Evolutionary conservation across 2,113 vertebrate genomes (phyloP).

Genomic region (Dolichotis patagonum): DNA sequence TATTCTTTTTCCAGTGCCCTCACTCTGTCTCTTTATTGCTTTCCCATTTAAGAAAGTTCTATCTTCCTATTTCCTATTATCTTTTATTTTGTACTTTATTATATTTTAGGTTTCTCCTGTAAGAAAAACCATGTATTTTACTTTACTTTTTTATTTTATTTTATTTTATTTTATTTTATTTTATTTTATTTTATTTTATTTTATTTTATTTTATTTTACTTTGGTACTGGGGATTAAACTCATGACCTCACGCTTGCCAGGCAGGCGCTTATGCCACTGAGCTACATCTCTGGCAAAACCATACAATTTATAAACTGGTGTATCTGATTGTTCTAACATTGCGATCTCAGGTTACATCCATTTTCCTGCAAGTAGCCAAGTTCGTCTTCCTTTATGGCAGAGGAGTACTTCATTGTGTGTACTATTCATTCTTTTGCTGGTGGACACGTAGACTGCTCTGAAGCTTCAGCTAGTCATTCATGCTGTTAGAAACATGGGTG

Average conservation of each 20-base stretch:
- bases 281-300: neutral
- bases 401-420: neutral
- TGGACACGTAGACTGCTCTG: neutral
- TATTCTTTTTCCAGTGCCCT: neutral
- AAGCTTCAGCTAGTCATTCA: neutral
- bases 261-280: too few species aligned
- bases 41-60: neutral
- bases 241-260: too few species aligned
- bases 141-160: neutral
- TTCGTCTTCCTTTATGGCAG: neutral
- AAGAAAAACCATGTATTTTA: neutral
- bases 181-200: neutral
- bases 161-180: too few species aligned
- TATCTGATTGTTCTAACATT: neutral
- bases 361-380: neutral
- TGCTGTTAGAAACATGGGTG: neutral
- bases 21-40: neutral
- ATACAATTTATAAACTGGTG: neutral
- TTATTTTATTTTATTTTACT: too few species aligned
- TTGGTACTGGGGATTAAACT: too few species aligned
- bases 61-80: neutral
- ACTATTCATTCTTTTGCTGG: neutral
- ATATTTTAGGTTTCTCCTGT: neutral
- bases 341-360: neutral
- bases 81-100: neutral